Conservation (phyloP, 2,888 invertebrate species). For the Vesta saturnalis region DNA sequence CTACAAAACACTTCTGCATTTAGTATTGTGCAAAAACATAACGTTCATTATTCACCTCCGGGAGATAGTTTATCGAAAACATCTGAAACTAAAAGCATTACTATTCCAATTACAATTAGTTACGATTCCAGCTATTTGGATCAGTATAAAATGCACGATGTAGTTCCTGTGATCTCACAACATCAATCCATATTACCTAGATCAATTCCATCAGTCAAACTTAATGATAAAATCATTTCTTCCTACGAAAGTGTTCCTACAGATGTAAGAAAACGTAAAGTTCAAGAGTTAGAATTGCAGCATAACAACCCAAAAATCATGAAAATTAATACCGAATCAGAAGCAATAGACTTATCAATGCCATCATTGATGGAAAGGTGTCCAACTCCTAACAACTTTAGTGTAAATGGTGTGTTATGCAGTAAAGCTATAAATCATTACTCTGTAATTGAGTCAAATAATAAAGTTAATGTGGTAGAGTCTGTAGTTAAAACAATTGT, state of each 20-base stretch:
- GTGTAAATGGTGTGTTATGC: slow-evolving; percentile 19
- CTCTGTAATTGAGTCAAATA: not conserved
- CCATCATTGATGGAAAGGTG: slow-evolving; percentile 20
- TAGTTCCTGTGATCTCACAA: slow-evolving; percentile 11
- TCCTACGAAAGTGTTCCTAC: slow-evolving; percentile 29
- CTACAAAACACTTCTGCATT: slow-evolving; percentile 11
- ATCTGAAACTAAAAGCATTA: slow-evolving; percentile 18
- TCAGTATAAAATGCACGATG: slow-evolving; percentile 14
- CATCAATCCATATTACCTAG: not conserved
- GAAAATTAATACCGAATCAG: slow-evolving; percentile 49
- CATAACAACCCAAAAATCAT: slow-evolving; percentile 48
- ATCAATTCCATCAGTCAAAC: slow-evolving; percentile 23
- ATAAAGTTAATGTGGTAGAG: not conserved
- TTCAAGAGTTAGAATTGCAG: slow-evolving; percentile 24
- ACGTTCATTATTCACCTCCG: slow-evolving; percentile 16
- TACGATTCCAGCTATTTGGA: slow-evolving; percentile 25
- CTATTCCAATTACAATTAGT: slow-evolving; percentile 31
- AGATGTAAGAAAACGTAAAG: slow-evolving; percentile 30
- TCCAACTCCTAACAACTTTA: not conserved
- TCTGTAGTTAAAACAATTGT: not conserved
- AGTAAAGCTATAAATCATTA: slow-evolving; percentile 7
- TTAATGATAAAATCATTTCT: slow-evolving; percentile 48
- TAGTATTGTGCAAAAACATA: slow-evolving; percentile 19
- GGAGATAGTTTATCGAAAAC: slow-evolving; percentile 11
- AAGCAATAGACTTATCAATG: slow-evolving; percentile 58